Evolutionary conservation across 2,797 vertebrate genomes (phyloP).

Genomic region (Chelonia mydas): DNA sequence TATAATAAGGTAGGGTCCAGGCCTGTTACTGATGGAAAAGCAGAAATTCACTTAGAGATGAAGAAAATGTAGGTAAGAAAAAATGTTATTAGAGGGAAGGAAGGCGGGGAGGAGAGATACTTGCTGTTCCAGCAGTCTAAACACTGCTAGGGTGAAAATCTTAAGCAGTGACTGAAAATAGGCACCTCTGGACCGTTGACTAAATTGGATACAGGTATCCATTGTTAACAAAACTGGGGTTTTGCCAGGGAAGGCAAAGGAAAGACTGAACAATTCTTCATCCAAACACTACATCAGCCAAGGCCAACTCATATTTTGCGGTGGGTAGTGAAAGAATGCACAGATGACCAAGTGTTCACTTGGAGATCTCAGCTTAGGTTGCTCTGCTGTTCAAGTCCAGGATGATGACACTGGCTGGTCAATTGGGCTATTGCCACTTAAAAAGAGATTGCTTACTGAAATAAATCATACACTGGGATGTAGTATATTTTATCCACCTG

Average conservation of each 20-base stretch:
- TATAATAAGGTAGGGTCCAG: too few species aligned
- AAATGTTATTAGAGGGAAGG: too few species aligned
- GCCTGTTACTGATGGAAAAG: too few species aligned
- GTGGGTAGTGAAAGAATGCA: neutral
- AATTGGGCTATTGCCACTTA: neutral
- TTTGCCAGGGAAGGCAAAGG: neutral
- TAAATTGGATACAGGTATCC: neutral
- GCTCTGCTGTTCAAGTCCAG: neutral
- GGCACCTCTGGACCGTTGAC: neutral
- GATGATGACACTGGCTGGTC: neutral
- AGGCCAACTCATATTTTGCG: neutral
- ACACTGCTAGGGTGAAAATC: too few species aligned
- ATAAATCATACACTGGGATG: neutral
- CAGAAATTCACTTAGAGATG: too few species aligned
- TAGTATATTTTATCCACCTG: neutral
- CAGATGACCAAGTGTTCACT: neutral
- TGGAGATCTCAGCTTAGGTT: neutral
- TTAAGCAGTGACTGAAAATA: too few species aligned
- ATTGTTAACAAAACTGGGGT: neutral
- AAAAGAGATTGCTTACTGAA: neutral
- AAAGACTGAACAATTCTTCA: neutral
- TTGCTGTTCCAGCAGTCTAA: too few species aligned
- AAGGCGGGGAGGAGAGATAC: too few species aligned
- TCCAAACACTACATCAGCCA: neutral
- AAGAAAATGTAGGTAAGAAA: too few species aligned